Percentiles rank a stretch among this genome's conserved stretches.
phyloP scores from a whole-genome alignment of 2,888 invertebrate genomes.

The Ommatoiulus sabulosus region DNA sequence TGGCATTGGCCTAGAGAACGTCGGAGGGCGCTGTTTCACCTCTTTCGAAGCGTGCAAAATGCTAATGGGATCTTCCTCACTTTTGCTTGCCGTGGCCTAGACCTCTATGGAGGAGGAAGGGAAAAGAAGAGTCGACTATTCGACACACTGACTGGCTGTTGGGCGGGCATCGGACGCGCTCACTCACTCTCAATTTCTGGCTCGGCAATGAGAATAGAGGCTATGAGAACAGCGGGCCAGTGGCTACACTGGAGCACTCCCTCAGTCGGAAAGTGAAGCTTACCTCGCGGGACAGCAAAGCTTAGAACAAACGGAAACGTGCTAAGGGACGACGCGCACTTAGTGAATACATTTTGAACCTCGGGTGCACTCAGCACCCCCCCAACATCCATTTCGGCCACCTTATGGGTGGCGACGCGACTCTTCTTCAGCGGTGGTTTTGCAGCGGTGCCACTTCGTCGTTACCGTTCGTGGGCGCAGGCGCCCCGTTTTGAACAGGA shows the following conservation, averaged over 20 bases:
- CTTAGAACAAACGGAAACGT: no score
- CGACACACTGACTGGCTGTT: conserved; percentile 52
- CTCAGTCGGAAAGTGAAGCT: neutral
- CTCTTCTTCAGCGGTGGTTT: neutral
- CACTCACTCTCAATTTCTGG: conserved; percentile 19
- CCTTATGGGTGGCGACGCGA: conserved; percentile 10
- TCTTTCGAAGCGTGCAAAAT: neutral
- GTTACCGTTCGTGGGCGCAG: conserved; percentile 14
- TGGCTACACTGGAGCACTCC: conserved; percentile 13
- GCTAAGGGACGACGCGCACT: no score
- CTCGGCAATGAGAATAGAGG: conserved; percentile 35
- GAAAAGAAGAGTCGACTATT: conserved; percentile 53
- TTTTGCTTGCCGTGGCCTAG: conserved; percentile 51
- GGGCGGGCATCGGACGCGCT: neutral
- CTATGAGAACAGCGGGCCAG: conserved; percentile 52
- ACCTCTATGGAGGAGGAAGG: conserved; percentile 51
- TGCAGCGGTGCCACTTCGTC: neutral
- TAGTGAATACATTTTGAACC: neutral
- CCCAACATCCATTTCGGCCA: neutral
- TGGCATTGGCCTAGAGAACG: conserved; percentile 45
- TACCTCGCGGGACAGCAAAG: neutral
- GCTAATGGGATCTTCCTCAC: conserved; percentile 43
- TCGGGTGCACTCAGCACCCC: neutral
- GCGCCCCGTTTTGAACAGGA: conserved; percentile 18
- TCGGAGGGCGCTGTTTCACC: conserved; percentile 52